Evolutionary conservation across 2,888 invertebrate species (phyloP).

Genomic region (Cylloceria caligata): DNA sequence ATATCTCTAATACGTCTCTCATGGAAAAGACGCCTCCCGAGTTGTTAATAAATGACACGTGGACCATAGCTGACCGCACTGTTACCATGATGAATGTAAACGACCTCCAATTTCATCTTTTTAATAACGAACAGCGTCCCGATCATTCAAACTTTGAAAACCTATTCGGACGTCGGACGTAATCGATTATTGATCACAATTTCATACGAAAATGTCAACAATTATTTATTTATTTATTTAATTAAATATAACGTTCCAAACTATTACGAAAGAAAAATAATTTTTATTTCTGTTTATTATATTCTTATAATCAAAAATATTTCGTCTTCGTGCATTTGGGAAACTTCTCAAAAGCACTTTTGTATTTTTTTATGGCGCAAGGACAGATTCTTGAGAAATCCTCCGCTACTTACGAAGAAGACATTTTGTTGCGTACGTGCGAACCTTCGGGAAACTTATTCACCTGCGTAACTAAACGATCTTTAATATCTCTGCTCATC

Average conservation of each 20-base stretch:
- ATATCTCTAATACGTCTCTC: conserved; percentile 22
- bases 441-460: conserved; percentile 27
- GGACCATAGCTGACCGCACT: conserved; percentile 14
- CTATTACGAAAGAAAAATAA: too few relatives aligned
- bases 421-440: conserved; percentile 8
- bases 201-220: not conserved
- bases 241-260: too few relatives aligned
- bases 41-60: conserved; percentile 31
- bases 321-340: not conserved
- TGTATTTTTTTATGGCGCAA: conserved; percentile 10
- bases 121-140: not conserved
- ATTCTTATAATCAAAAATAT: too few relatives aligned
- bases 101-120: conserved; percentile 19
- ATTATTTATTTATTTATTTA: conserved; percentile 5
- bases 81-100: conserved; percentile 23
- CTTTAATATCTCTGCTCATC: conserved; percentile 10
- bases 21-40: conserved; percentile 8
- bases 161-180: not conserved
- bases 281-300: not conserved
- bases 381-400: not conserved
- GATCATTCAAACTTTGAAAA: not conserved
- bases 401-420: conserved; percentile 25
- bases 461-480: conserved; percentile 33
- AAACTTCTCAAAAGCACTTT: not conserved
- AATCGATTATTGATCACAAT: not conserved